Conservation (phyloP, 2,797 vertebrate genomes). For the Chaunax sp. region DNA sequence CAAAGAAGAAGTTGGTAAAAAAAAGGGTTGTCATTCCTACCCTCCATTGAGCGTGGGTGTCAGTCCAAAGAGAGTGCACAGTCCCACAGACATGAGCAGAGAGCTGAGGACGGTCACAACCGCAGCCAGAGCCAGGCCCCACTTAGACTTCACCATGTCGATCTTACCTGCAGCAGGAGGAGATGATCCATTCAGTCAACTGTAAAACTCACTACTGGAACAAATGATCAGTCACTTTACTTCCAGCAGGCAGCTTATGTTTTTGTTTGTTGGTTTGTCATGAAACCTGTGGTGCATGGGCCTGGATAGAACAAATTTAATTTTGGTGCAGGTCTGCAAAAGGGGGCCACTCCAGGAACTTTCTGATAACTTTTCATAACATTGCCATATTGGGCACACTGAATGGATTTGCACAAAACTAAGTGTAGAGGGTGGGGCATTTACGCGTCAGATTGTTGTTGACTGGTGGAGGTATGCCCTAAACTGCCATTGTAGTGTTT, state of each 20-base stretch:
- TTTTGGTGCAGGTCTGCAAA: too few relatives aligned
- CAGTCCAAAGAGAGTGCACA: slow-evolving; percentile 96
- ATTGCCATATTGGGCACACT: too few relatives aligned
- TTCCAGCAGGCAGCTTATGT: too few relatives aligned
- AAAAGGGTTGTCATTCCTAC: slow-evolving; percentile 77
- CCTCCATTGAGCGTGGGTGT: slow-evolving; percentile 98
- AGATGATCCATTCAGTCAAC: background rate
- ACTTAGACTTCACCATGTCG: slow-evolving; percentile 99
- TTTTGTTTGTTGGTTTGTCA: too few relatives aligned
- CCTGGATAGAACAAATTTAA: too few relatives aligned
- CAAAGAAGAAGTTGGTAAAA: background rate
- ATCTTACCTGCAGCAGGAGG: slow-evolving; percentile 91
- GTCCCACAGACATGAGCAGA: slow-evolving; percentile 97
- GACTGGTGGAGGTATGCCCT: too few relatives aligned
- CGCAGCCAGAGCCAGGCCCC: slow-evolving; percentile 96
- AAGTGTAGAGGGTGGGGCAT: too few relatives aligned
- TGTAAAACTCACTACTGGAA: background rate
- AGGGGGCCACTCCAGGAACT: too few relatives aligned
- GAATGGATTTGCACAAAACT: too few relatives aligned
- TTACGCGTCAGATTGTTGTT: too few relatives aligned
- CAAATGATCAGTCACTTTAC: background rate
- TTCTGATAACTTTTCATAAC: too few relatives aligned
- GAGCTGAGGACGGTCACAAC: slow-evolving; percentile 99
- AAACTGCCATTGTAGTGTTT: too few relatives aligned
- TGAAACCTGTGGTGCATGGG: background rate